Base-by-base conservation (phyloP, 1,140 invertebrate genomes). In the Daktulosphaira vitifoliae region DNA sequence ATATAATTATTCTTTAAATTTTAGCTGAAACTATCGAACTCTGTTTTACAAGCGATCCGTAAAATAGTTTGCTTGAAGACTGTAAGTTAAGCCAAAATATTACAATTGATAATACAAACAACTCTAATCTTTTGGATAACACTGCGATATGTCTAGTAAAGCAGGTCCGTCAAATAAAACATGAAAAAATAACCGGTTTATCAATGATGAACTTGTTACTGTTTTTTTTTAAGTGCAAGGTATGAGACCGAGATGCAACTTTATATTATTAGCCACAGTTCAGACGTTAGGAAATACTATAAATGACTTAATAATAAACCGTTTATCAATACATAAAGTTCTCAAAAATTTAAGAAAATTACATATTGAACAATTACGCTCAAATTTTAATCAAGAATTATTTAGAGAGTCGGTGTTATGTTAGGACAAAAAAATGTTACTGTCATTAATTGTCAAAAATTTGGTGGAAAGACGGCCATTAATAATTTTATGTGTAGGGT, bases 371-470 rank as follows among this genome's bases (percentile, higher is more conserved):
- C 9, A 13, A 13, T 13, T 51, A 51, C 18, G 25, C 18, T 23
- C 5, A 23, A 23, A 23, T 51, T 51, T 51, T 25, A 18, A 51
- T 13, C 16, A 51, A 22, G n/a, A 22, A 7, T 6, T n/a, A 48
- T 16, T 44, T 25, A 44, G 67, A 9, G 22, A 69, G 9, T 46
- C 65, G n/a, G 29, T 64, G 29, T 62, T 69, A 15, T 1, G 67
- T 20, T 66, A 67, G 68, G 67, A 70, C 68, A 69, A 65, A 62
- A 72, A 71, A 56, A 20, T 70, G 15, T 26, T 70, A 7, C 54
- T 20, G 37, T 65, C 49, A 59, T 64, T 68, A 4, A 52, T 23
- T 33, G 46, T 8, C 11, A 33, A 56, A 37, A 26, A 38, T 18
- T 20, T 39, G 42, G 42, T 25, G 16, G 65, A 54, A 16, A 29